These are phyloP conservation scores for Antennarius striatus DNA, from an alignment of 2,113 vertebrate genomes.

Conservation along the genomic window DNA sequence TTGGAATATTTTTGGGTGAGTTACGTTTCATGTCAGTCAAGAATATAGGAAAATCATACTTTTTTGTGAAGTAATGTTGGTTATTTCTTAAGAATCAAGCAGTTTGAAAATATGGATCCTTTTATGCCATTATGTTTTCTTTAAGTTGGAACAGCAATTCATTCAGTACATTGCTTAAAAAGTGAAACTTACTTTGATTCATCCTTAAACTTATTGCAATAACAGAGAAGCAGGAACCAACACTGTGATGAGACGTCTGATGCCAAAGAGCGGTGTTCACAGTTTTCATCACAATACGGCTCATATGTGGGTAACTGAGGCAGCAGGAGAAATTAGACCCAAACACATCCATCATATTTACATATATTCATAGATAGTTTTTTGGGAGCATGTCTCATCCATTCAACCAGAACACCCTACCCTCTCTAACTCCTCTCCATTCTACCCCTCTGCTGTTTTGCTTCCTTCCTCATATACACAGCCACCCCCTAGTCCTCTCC, in stretches of 20 bases:
- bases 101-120: no score
- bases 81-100: no score
- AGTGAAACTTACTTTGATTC: slow-evolving; percentile 40
- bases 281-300: slow-evolving; percentile 62
- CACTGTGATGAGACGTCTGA: slow-evolving; percentile 46
- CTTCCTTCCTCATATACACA: slow-evolving; percentile 11
- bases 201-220: slow-evolving; percentile 51
- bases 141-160: slow-evolving; percentile 30
- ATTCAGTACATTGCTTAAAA: slow-evolving; percentile 29
- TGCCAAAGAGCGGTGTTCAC: slow-evolving; percentile 40
- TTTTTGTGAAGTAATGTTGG: neutral
- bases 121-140: slow-evolving; percentile 19
- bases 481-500: slow-evolving; percentile 7
- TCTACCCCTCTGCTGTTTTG: neutral
- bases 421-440: slow-evolving; percentile 3
- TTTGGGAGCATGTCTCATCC: slow-evolving; percentile 52
- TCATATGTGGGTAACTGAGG: slow-evolving; percentile 59
- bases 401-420: slow-evolving; percentile 50
- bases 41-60: neutral
- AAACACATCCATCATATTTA: slow-evolving; percentile 72
- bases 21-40: neutral
- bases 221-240: slow-evolving; percentile 41
- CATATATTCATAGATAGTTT: slow-evolving; percentile 68
- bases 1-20: neutral
- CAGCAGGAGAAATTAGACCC: slow-evolving; percentile 64